Evolutionary conservation across 2,797 vertebrate species (phyloP).

Genomic region (Cirrhinus molitorella): DNA sequence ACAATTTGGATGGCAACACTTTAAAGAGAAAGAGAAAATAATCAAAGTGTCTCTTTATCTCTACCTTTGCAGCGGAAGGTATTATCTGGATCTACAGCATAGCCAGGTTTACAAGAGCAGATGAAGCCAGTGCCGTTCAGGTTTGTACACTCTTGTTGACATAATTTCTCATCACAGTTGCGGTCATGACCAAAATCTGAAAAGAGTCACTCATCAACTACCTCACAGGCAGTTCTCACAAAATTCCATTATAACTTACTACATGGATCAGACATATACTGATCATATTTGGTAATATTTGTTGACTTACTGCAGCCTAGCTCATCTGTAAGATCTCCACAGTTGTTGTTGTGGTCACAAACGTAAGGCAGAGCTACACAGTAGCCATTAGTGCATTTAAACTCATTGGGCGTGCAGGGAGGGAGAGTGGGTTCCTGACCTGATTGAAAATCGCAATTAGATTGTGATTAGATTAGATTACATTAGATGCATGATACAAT

Average conservation of each 20-base stretch:
- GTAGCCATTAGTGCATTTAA: conserved; percentile 90
- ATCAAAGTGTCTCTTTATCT: background rate
- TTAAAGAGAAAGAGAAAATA: background rate
- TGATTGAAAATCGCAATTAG: conserved; percentile 71
- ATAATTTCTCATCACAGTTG: conserved; percentile 89
- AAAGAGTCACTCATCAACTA: conserved; percentile 7
- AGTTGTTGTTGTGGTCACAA: conserved; percentile 94
- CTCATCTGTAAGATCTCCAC: conserved; percentile 94
- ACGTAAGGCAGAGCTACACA: conserved; percentile 90
- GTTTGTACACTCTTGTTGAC: conserved; percentile 96
- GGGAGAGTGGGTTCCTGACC: conserved; percentile 88
- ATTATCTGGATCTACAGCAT: conserved; percentile 80
- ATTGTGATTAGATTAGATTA: no score
- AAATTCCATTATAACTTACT: background rate
- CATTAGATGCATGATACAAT: background rate
- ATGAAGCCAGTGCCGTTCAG: conserved; percentile 89
- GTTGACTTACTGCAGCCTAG: conserved; percentile 92
- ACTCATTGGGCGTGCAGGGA: conserved; percentile 90
- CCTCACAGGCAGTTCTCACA: background rate
- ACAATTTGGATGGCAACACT: background rate
- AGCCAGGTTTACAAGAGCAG: conserved; percentile 91
- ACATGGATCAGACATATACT: background rate
- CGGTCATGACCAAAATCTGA: conserved; percentile 84
- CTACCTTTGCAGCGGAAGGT: conserved; percentile 92
- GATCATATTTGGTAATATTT: background rate